These are phyloP conservation scores for Aromia moschata DNA, from an alignment of 2,888 invertebrate species.

Conservation along the genomic window DNA sequence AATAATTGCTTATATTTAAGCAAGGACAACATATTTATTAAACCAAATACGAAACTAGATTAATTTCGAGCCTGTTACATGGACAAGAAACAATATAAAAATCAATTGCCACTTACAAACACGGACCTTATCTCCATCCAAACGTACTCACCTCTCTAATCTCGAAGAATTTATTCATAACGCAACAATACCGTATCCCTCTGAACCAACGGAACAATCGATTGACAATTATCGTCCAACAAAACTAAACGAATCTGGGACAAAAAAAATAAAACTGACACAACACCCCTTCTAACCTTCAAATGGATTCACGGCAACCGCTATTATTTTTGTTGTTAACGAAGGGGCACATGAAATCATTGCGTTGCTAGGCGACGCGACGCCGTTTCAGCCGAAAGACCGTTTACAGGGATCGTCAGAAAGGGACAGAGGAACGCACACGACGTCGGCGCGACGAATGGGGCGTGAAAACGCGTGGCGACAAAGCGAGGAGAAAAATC, in stretches of 20 bases:
- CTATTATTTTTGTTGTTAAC: slow-evolving; percentile 28
- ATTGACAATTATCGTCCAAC: slow-evolving; percentile 28
- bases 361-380: slow-evolving; percentile 27
- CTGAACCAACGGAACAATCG: slow-evolving; percentile 22
- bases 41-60: no score
- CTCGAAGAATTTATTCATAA: slow-evolving; percentile 36
- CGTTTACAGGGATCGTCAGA: background rate
- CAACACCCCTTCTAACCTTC: slow-evolving; percentile 23
- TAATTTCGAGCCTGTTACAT: no score
- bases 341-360: slow-evolving; percentile 4
- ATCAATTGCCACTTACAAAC: no score
- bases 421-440: background rate
- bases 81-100: no score
- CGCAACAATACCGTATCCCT: slow-evolving; percentile 8
- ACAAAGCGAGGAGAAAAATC: background rate
- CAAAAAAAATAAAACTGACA: slow-evolving; percentile 21
- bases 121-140: no score
- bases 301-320: slow-evolving; percentile 32
- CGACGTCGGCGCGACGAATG: slow-evolving; percentile 1
- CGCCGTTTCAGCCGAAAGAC: background rate
- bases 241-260: slow-evolving; percentile 20
- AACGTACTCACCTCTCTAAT: slow-evolving; percentile 30
- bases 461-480: background rate
- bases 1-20: no score
- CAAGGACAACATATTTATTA: no score